Evolutionary conservation across 2,888 invertebrate genomes (phyloP), one percentile per base, ranked within the genome.

Genomic region (Pollenia angustigena): DNA sequence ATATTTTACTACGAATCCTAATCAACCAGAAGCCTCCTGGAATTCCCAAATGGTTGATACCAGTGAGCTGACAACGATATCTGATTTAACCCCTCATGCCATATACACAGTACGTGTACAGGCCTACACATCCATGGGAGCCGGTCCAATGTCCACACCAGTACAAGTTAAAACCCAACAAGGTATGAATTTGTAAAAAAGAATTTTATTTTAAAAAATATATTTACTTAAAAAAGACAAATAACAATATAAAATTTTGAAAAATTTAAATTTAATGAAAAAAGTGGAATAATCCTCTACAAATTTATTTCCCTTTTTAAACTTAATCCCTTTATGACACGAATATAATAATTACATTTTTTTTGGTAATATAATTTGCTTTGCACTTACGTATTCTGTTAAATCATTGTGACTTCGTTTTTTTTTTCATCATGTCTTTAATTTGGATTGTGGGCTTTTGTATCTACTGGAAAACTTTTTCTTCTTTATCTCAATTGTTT

Each of bases 111-210:
- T 99, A 90, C 95, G 97, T 81, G 98, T 98, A 6, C 98, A 98
- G 92, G 98, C 98, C 1, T 97, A 97, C 93, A 99, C 99, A 9
- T 97, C 97, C 16, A 97, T 98, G 87, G 99, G 99, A 0, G 97
- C 98, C 58, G 99, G 99, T 68, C 99, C 99, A 0, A 95, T 98
- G 89, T 99, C 99, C 89, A 95, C 97, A 4, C 97, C 98, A n/a
- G 98, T 99, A n/a, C 98, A 98, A 94, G 98, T 99, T 90, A 98
- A 98, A 94, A 99, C 99, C 44, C 98, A 98, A 92, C 98, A 98
- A 96, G 99, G 97, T 97, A 93, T 92, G 93, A n/a, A 44, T 44
- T 16, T 46, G 16, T 64, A 32, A 23, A 14, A 72, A 56, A 14
- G 0, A 16, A 58, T 9, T 40, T 4, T 16, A 44, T 64, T 52